phyloP scores from a whole-genome alignment of 1,140 invertebrate species.

The Mizuhopecten yessoensis region DNA sequence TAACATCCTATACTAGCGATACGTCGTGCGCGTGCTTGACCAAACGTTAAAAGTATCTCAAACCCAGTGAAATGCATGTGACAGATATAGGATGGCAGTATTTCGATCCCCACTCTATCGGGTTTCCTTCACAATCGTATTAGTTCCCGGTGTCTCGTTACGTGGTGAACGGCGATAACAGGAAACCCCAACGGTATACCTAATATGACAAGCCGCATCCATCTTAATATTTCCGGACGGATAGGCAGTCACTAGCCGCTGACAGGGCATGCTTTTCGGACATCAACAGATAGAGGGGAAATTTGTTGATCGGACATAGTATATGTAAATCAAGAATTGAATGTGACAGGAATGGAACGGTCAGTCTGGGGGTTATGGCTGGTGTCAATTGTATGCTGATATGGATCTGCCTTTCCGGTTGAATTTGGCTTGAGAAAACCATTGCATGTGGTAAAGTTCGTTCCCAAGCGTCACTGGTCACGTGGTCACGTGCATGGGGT shows the following conservation, averaged over 20 bases:
- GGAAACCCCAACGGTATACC: neutral
- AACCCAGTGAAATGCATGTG: neutral
- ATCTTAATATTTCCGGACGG: constrained; percentile 38
- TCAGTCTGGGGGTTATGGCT: neutral
- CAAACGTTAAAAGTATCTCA: neutral
- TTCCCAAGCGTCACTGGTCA: neutral
- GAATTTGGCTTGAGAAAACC: neutral
- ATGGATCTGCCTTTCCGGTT: neutral
- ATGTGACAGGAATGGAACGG: neutral
- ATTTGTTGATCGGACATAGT: neutral
- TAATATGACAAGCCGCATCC: constrained; percentile 25
- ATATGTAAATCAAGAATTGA: constrained; percentile 10
- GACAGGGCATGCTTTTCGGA: constrained; percentile 36
- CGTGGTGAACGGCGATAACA: neutral
- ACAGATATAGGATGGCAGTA: neutral
- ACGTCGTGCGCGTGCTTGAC: neutral
- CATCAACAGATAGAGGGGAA: constrained; percentile 16
- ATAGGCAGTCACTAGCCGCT: neutral
- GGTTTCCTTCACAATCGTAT: neutral
- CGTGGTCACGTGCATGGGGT: no score
- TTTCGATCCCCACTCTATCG: neutral
- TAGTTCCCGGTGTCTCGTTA: constrained; percentile 30
- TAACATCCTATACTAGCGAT: no score
- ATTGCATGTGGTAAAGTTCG: neutral
- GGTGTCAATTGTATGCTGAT: neutral